Evolutionary conservation across 2,797 vertebrate genomes (phyloP).

Genomic region (Chaunax sp.): DNA sequence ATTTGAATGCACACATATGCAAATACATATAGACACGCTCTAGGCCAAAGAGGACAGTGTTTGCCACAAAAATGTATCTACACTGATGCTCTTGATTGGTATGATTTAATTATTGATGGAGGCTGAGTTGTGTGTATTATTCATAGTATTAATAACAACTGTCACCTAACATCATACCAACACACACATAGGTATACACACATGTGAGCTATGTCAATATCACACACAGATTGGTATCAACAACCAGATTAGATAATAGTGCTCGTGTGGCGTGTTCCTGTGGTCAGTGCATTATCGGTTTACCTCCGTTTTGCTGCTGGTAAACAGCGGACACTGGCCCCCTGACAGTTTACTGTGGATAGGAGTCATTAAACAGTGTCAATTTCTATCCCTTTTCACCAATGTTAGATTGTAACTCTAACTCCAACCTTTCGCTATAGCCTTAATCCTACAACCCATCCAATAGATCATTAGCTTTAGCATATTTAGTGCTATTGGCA

Average conservation of each 20-base stretch:
- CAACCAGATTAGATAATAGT: constrained; percentile 31
- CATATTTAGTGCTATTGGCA: constrained; percentile 63
- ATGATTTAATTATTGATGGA: constrained; percentile 42
- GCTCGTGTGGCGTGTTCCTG: background rate
- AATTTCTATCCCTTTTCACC: constrained; percentile 25
- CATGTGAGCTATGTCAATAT: constrained; percentile 20
- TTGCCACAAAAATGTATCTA: background rate
- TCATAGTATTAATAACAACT: constrained; percentile 43
- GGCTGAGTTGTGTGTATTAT: constrained; percentile 41
- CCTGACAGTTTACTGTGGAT: constrained; percentile 9
- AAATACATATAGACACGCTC: constrained; percentile 2
- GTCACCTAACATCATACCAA: constrained; percentile 28
- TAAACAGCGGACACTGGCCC: constrained; percentile 40
- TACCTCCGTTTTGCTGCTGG: constrained; percentile 12
- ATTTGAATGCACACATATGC: background rate
- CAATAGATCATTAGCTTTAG: constrained; percentile 53
- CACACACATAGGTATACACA: background rate
- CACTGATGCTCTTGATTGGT: constrained; percentile 14
- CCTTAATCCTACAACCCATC: constrained; percentile 53
- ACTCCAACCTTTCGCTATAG: constrained; percentile 42
- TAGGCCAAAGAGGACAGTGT: background rate
- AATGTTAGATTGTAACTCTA: constrained; percentile 30
- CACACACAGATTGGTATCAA: constrained; percentile 41
- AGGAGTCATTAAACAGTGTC: constrained; percentile 36
- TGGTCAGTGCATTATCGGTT: constrained; percentile 26